Percentiles rank a stretch among this genome's conserved stretches.
These are phyloP conservation scores for Paracentrotus lividus DNA, from an alignment of 53 echinoderm and acorn worm species.

Conservation along the genomic window DNA sequence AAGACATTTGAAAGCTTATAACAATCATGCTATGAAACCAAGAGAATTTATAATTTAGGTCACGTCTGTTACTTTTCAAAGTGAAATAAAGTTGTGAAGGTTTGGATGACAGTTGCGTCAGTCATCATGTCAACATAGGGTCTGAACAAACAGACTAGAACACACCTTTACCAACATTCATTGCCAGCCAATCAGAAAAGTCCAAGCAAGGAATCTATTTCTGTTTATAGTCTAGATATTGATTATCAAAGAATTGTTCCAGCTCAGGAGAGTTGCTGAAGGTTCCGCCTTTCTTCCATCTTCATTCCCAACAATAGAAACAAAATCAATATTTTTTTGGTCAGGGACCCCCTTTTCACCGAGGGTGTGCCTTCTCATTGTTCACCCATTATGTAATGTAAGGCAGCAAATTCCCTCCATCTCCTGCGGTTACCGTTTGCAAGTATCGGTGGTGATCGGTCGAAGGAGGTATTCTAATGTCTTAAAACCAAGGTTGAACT, in stretches of 20 bases:
- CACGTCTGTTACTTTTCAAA: too few relatives aligned
- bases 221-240: constrained; percentile 12
- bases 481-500: neutral
- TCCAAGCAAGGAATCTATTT: neutral
- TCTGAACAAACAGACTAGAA: neutral
- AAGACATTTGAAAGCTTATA: too few relatives aligned
- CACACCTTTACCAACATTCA: neutral
- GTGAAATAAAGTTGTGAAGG: too few relatives aligned
- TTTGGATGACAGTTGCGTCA: too few relatives aligned
- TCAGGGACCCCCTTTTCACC: neutral
- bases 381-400: constrained; percentile 26
- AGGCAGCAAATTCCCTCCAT: neutral
- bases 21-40: too few relatives aligned
- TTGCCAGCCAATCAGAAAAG: constrained; percentile 14
- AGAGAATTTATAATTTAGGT: too few relatives aligned
- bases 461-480: neutral
- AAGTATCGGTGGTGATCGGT: neutral
- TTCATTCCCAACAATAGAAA: neutral
- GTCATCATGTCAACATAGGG: neutral
- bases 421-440: neutral
- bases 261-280: constrained; percentile 2
- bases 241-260: constrained; percentile 5
- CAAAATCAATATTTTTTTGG: constrained; percentile 47
- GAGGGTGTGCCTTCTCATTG: constrained; percentile 5
- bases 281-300: constrained; percentile 36